These are phyloP conservation scores for Pempheris klunzingeri DNA, from an alignment of 2,797 vertebrate genomes.

Conservation along the genomic window DNA sequence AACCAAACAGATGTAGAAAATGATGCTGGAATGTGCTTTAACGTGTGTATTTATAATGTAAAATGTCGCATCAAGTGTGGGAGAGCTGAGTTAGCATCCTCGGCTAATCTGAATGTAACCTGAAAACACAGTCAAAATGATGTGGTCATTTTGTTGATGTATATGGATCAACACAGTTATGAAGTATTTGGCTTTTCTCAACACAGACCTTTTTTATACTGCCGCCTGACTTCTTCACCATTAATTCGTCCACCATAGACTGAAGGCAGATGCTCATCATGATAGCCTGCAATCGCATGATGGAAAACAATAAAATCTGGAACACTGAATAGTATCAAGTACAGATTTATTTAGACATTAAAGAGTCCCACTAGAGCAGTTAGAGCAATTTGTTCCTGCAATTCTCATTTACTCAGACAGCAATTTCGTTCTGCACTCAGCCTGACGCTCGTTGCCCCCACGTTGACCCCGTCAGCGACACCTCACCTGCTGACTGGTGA, in stretches of 20 bases:
- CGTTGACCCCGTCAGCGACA: not conserved
- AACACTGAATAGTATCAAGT: not conserved
- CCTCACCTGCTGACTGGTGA: constrained; percentile 96
- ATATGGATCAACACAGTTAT: not conserved
- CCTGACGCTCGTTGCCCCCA: not conserved
- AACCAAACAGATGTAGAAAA: not conserved
- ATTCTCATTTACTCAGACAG: not conserved
- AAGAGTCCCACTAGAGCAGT: not conserved
- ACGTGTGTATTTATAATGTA: not conserved
- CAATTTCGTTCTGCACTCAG: not conserved
- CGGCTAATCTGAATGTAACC: not conserved
- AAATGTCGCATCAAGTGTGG: not conserved
- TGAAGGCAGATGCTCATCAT: constrained; percentile 99
- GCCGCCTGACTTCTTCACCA: constrained; percentile 99
- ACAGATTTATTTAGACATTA: not conserved
- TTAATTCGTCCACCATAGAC: constrained; percentile 98
- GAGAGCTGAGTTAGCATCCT: not conserved
- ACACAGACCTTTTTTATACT: constrained; percentile 95
- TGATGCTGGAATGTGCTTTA: not conserved
- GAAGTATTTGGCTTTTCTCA: not conserved
- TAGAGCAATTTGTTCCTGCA: not conserved
- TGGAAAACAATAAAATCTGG: not conserved
- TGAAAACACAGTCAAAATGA: not conserved
- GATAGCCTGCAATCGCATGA: constrained; percentile 89
- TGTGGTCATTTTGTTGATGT: not conserved